Percentiles rank a stretch among this genome's conserved stretches.
Evolutionary conservation across 2,888 invertebrate species (phyloP).

Genomic region (Ichneumoninae sp.): DNA sequence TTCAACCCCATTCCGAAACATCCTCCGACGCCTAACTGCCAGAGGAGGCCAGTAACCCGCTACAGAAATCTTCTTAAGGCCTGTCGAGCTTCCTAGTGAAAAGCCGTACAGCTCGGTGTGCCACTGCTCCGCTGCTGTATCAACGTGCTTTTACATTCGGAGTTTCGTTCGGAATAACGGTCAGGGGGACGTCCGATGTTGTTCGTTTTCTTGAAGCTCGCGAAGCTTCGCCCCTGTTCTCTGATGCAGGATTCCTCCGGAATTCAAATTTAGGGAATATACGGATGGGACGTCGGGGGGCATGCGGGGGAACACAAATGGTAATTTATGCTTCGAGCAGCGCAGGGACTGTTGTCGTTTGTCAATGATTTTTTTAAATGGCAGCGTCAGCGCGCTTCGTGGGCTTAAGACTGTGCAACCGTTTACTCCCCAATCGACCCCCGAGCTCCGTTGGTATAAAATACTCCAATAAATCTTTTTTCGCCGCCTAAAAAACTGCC

Average conservation of each 20-base stretch:
- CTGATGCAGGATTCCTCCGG: not conserved
- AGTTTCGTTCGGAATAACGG: slow-evolving; percentile 8
- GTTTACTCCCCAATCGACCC: too few relatives aligned
- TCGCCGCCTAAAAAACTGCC: too few relatives aligned
- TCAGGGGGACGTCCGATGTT: not conserved
- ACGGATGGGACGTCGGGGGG: not conserved
- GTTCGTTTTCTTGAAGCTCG: not conserved
- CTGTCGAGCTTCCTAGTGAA: slow-evolving; percentile 4
- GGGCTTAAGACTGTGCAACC: too few relatives aligned
- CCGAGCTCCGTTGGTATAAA: too few relatives aligned
- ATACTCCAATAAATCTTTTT: too few relatives aligned
- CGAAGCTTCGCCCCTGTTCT: not conserved
- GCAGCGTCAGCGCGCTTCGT: too few relatives aligned
- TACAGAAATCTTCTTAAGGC: slow-evolving; percentile 56
- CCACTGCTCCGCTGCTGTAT: slow-evolving; percentile 2
- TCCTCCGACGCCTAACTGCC: slow-evolving; percentile 32
- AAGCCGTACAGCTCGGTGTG: not conserved
- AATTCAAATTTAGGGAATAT: not conserved
- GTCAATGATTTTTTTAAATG: not conserved
- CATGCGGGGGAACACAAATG: not conserved
- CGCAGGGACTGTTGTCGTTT: too few relatives aligned
- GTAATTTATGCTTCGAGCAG: not conserved
- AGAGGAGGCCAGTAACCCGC: slow-evolving; percentile 21
- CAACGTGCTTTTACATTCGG: not conserved
- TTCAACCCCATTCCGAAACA: not conserved